Conservation (phyloP, 2,888 invertebrate species). For the Melipona beecheii region DNA sequence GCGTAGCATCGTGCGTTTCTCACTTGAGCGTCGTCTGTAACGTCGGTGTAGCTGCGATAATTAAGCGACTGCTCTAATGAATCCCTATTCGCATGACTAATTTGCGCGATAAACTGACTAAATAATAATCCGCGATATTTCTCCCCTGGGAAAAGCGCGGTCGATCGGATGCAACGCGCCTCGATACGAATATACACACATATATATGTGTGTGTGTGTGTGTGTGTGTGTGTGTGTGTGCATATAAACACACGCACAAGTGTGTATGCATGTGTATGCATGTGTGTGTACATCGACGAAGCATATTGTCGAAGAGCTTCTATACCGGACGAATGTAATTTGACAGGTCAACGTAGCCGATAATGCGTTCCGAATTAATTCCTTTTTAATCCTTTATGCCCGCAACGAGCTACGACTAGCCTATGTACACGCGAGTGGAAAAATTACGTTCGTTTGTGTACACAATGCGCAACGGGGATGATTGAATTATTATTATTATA, state of each 20-base stretch:
- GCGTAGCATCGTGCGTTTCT: slow-evolving; percentile 47
- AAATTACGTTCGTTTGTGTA: not conserved
- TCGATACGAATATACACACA: not conserved
- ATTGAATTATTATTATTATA: not conserved
- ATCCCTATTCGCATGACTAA: slow-evolving; percentile 75
- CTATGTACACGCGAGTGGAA: not conserved
- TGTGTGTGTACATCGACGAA: slow-evolving; percentile 27
- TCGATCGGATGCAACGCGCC: slow-evolving; percentile 58
- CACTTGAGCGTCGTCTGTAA: slow-evolving; percentile 61
- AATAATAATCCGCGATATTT: slow-evolving; percentile 75
- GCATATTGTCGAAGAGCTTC: slow-evolving; percentile 58
- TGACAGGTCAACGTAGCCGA: slow-evolving; percentile 60
- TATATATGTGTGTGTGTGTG: not conserved
- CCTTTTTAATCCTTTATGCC: slow-evolving; percentile 45
- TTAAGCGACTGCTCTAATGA: slow-evolving; percentile 75
- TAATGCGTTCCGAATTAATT: slow-evolving; percentile 60
- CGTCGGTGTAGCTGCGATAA: slow-evolving; percentile 67
- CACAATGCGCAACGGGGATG: not conserved
- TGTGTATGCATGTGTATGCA: not conserved
- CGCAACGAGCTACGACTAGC: slow-evolving; percentile 21
- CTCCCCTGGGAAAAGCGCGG: slow-evolving; percentile 67
- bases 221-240: not conserved
- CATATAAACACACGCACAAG: not conserved
- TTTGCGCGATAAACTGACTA: slow-evolving; percentile 74
- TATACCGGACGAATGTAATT: slow-evolving; percentile 55